phyloP scores from a whole-genome alignment of 2,113 vertebrate genomes.

The Dromaius novaehollandiae region DNA sequence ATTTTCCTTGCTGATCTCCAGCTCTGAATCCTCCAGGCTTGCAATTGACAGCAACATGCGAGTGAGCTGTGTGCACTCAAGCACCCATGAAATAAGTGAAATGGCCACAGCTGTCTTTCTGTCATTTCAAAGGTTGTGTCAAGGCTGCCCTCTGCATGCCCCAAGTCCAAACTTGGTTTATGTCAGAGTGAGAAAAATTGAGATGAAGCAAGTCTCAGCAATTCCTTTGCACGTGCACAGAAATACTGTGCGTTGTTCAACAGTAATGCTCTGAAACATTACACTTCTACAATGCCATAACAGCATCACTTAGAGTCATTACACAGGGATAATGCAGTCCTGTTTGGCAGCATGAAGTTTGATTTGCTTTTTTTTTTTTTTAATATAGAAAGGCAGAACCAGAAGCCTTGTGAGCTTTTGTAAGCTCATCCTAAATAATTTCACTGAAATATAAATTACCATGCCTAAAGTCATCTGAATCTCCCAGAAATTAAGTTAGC shows the following conservation, averaged over 20 bases:
- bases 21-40: background rate
- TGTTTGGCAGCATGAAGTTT: background rate
- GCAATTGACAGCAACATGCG: background rate
- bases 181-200: rapidly evolving
- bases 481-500: background rate
- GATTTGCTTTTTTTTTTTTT: background rate
- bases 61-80: background rate
- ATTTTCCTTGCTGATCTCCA: background rate
- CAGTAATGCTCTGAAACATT: background rate
- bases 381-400: background rate
- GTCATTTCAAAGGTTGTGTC: background rate
- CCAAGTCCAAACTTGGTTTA: background rate
- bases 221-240: background rate
- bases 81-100: background rate
- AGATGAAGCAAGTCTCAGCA: background rate
- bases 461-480: background rate
- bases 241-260: background rate
- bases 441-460: background rate
- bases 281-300: background rate
- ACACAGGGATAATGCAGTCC: background rate
- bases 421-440: conserved; percentile 1
- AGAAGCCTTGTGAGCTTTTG: background rate
- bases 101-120: background rate
- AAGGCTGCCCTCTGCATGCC: background rate
- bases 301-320: conserved; percentile 17